Percentiles rank a stretch among this genome's conserved stretches.
phyloP scores from a whole-genome alignment of 2,797 vertebrate species.

The Pachyuromys duprasi region DNA sequence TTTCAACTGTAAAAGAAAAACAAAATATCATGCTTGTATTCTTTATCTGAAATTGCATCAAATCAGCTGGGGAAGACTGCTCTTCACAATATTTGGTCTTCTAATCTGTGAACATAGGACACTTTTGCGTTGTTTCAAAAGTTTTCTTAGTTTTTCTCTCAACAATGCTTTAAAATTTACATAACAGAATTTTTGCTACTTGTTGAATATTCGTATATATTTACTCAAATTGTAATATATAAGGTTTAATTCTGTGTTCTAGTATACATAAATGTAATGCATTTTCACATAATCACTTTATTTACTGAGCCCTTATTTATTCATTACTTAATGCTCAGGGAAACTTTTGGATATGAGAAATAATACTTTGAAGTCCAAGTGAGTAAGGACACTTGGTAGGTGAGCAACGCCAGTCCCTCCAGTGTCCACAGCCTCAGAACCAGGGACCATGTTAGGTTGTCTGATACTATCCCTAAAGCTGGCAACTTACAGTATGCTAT shows the following conservation, averaged over 20 bases:
- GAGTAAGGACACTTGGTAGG: background rate
- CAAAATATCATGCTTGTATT: background rate
- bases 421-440: background rate
- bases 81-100: constrained; percentile 16
- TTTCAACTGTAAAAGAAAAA: background rate
- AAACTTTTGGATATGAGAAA: constrained; percentile 22
- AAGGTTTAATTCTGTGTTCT: background rate
- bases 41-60: constrained; percentile 12
- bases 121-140: background rate
- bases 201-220: background rate
- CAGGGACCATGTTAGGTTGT: background rate
- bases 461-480: background rate
- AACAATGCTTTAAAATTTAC: background rate
- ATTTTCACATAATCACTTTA: constrained; percentile 1
- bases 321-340: constrained; percentile 4
- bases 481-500: background rate
- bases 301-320: constrained; percentile 33
- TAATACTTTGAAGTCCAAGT: background rate
- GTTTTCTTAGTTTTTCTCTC: background rate
- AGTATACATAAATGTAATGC: background rate
- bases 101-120: background rate
- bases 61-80: background rate
- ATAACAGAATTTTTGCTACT: background rate
- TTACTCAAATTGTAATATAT: background rate
- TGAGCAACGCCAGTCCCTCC: background rate